Percentiles rank a stretch among this genome's conserved stretches.
Conservation (phyloP, 2,888 invertebrate species). For the Gymnocheta viridis region DNA sequence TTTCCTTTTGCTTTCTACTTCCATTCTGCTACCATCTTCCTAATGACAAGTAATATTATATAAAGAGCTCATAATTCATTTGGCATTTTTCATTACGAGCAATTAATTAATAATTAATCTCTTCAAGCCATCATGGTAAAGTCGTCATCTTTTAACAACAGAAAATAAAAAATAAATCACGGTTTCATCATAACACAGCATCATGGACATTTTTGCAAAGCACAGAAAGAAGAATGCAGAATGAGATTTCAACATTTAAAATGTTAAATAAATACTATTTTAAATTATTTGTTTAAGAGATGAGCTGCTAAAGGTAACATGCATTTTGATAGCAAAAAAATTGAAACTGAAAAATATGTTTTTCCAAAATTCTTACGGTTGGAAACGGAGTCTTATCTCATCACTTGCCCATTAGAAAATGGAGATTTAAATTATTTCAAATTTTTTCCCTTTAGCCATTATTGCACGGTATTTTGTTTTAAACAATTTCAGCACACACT, state of each 20-base stretch:
- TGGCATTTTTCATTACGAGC: conserved; percentile 64
- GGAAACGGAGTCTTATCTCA: neutral
- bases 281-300: conserved; percentile 36
- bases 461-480: neutral
- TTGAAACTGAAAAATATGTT: neutral
- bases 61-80: conserved; percentile 63
- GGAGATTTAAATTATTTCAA: neutral
- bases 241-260: conserved; percentile 55
- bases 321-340: neutral
- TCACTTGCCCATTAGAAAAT: neutral
- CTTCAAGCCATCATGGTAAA: conserved; percentile 33
- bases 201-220: neutral
- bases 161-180: conserved; percentile 40
- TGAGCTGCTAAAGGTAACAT: neutral
- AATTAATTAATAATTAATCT: conserved; percentile 70
- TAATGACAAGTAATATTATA: conserved; percentile 17
- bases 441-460: neutral
- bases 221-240: neutral
- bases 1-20: neutral
- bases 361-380: neutral
- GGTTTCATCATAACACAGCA: neutral
- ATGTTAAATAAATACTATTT: conserved; percentile 61
- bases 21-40: neutral
- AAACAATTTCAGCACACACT: conserved; percentile 24
- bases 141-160: conserved; percentile 40